Evolutionary conservation across 2,888 invertebrate species (phyloP).

Genomic region (Apamea anceps): DNA sequence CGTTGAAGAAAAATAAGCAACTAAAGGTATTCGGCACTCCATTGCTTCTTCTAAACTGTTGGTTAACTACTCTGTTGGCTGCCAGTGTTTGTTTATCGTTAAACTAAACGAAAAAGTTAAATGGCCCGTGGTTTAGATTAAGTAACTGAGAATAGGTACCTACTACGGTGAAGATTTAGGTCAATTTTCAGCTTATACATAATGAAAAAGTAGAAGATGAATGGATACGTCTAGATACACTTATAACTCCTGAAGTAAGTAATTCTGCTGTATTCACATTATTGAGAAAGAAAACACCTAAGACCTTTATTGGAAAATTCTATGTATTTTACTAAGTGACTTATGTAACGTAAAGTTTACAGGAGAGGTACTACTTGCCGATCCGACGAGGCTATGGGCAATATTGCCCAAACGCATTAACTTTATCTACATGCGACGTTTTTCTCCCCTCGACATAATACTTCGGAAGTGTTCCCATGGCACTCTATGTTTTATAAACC

Average conservation of each 20-base stretch:
- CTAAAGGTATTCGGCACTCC: constrained; percentile 22
- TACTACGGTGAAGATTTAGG: neutral
- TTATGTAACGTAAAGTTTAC: neutral
- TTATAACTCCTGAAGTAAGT: neutral
- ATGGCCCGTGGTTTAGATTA: constrained; percentile 21
- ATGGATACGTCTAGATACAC: neutral
- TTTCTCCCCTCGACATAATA: constrained; percentile 9
- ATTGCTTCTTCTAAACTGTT: constrained; percentile 13
- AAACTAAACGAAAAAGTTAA: constrained; percentile 20
- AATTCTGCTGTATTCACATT: neutral
- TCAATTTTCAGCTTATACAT: neutral
- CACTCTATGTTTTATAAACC: constrained; percentile 34
- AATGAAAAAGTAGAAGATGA: neutral
- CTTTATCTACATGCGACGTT: constrained; percentile 20
- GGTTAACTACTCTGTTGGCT: constrained; percentile 23
- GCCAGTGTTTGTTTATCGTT: constrained; percentile 27
- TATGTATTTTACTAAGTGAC: neutral
- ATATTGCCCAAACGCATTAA: constrained; percentile 14
- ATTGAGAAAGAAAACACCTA: neutral
- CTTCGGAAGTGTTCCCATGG: constrained; percentile 8
- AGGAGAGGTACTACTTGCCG: neutral
- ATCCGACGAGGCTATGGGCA: neutral
- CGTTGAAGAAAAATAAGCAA: neutral
- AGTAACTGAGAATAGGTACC: neutral
- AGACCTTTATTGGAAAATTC: neutral